phyloP scores from a whole-genome alignment of 1,140 invertebrate species.

The Pinna nobilis region DNA sequence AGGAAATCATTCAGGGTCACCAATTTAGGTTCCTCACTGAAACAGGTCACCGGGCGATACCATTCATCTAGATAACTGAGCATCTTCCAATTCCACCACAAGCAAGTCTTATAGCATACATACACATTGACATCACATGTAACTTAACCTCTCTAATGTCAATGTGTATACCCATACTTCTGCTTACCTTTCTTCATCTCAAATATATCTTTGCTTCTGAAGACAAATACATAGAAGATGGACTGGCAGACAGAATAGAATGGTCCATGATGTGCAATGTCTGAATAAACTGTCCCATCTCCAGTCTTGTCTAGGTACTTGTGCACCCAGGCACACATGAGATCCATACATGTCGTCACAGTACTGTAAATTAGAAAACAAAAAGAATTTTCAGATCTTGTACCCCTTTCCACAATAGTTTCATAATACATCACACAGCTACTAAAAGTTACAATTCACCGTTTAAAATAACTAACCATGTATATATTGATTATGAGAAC shows the following conservation, averaged over 20 bases:
- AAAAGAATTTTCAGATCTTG: not conserved
- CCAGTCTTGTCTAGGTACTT: slow-evolving; percentile 81
- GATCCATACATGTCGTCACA: slow-evolving; percentile 79
- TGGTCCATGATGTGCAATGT: slow-evolving; percentile 83
- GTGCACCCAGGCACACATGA: slow-evolving; percentile 85
- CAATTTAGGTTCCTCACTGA: too few relatives aligned
- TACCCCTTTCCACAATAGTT: not conserved
- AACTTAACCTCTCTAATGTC: not conserved
- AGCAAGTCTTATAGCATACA: not conserved
- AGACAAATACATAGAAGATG: slow-evolving; percentile 92
- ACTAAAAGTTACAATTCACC: not conserved
- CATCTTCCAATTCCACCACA: not conserved
- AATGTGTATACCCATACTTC: not conserved
- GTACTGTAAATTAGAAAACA: slow-evolving; percentile 77
- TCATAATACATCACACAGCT: not conserved
- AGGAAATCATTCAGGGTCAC: too few relatives aligned
- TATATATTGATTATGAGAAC: too few relatives aligned
- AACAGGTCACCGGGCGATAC: too few relatives aligned
- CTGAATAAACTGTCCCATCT: slow-evolving; percentile 75
- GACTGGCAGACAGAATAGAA: slow-evolving; percentile 94
- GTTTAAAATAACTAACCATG: not conserved
- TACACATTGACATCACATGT: not conserved
- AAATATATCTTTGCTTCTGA: slow-evolving; percentile 89
- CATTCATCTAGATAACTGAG: too few relatives aligned
- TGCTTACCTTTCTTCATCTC: slow-evolving; percentile 74